These are phyloP conservation scores for Mergus octosetaceus DNA, from an alignment of 2,797 vertebrate species.

Conservation along the genomic window DNA sequence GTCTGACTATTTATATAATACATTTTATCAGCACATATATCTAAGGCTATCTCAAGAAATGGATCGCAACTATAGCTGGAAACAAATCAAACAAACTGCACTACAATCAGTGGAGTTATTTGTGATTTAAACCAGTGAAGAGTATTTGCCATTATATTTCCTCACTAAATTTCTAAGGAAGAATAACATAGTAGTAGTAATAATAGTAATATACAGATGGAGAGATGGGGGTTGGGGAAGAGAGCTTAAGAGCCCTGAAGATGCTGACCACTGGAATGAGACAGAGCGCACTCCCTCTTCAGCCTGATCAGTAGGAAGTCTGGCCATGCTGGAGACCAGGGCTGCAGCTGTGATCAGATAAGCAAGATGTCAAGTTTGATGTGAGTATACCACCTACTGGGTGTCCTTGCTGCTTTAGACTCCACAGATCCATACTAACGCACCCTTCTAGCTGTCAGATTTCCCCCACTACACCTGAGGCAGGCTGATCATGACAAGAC, in stretches of 20 bases:
- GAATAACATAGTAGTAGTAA: neutral
- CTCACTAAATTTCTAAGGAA: neutral
- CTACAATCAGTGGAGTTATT: neutral
- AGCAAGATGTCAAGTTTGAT: fast-evolving
- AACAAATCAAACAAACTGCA: neutral
- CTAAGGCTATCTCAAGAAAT: neutral
- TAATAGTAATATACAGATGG: neutral
- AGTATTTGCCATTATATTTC: neutral
- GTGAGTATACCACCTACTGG: neutral
- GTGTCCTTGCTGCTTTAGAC: neutral
- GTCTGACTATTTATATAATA: neutral
- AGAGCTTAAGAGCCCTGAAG: neutral
- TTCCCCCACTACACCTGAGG: neutral
- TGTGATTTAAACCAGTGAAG: neutral
- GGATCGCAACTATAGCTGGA: neutral
- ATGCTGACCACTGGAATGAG: neutral
- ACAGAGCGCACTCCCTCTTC: neutral
- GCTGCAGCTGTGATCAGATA: neutral
- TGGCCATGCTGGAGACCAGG: neutral
- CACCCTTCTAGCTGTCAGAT: neutral
- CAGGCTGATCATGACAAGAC: neutral
- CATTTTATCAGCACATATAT: neutral
- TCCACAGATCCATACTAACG: neutral
- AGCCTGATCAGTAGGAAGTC: neutral
- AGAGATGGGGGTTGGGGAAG: neutral